Conservation (phyloP, 2,888 invertebrate species). For the Drosophila austrosaltans region DNA sequence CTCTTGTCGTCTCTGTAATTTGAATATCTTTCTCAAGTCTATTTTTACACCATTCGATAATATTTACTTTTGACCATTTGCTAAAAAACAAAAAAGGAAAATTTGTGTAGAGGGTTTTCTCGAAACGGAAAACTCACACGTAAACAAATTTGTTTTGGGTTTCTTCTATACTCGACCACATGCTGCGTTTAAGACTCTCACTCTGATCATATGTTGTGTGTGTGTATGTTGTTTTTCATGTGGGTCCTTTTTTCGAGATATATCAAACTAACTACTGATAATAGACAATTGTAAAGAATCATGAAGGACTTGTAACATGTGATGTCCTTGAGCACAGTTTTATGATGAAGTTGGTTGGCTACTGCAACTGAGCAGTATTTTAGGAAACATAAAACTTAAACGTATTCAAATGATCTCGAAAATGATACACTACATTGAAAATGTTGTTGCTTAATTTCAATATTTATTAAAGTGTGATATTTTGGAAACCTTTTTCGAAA, state of each 20-base stretch:
- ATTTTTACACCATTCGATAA: constrained; percentile 51
- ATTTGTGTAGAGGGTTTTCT: constrained; percentile 17
- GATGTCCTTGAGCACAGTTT: constrained; percentile 22
- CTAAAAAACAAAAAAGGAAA: constrained; percentile 43
- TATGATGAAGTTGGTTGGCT: background rate
- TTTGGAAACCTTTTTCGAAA: no score
- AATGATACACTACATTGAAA: no score
- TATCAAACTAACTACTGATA: constrained; percentile 30
- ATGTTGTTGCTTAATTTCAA: no score
- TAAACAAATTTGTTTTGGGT: constrained; percentile 67
- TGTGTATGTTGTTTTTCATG: constrained; percentile 23
- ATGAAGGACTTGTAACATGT: constrained; percentile 39
- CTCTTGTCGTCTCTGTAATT: constrained; percentile 47
- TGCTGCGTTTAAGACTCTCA: constrained; percentile 45
- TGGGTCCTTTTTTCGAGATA: constrained; percentile 42
- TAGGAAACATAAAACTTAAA: background rate
- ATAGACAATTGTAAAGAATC: constrained; percentile 38
- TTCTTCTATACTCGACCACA: constrained; percentile 53
- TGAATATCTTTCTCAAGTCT: constrained; percentile 51
- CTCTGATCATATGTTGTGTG: constrained; percentile 50
- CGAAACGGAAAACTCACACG: constrained; percentile 50
- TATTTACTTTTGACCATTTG: constrained; percentile 55
- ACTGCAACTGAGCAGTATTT: background rate
- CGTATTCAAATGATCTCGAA: background rate
- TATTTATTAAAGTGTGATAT: no score